Base-by-base conservation (phyloP, 2,113 vertebrate genomes). In the Eubucco bourcierii region DNA sequence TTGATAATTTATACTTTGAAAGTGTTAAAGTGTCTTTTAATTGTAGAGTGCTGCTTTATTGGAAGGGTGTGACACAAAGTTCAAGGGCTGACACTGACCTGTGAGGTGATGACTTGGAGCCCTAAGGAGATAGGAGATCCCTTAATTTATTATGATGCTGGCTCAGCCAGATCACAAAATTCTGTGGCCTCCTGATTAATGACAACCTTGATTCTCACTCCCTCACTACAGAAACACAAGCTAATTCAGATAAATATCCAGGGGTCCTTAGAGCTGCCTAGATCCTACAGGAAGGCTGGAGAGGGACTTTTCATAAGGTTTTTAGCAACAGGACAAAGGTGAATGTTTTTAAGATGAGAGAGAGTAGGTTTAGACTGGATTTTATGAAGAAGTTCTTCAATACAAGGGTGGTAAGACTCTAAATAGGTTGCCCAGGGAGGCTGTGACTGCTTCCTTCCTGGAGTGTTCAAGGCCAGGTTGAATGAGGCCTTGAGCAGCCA, bases 21-120 rank as follows among this genome's bases (percentile, higher is more conserved):
- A 81, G 84, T 33, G 15, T 81, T 93, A 75, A 92, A 87, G 44
- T 92, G 78, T 50, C 67, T 19, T 75, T 56, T 91, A 86, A 91
- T 84, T 93, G 88, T 39, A 83, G 53, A 80, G 33, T 8, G 34
- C 18, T 28, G 53, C 28, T 88, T 66, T 74, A 41, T 60, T 90
- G 56, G 28, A 93, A 80, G 28, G 31, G 68, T 86, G 67, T 46
- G 80, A 77, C 53, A 47, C 58, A 24, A 44, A 77, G 28, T 80
- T 87, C 61, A 83, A 85, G 64, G 41, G 65, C 29, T 88, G 73
- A 90, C 65, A 56, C 25, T 67, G 47, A 84, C 50, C 29, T 63
- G 4, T 33, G 23, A 28, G 60, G 47, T 44, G 68, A 77, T 80
- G 70, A 91, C 58, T 52, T 61, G 31, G 44, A 87, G 75, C 25